phyloP scores from a whole-genome alignment of 1,140 invertebrate genomes.

The Zaprionus vittiger region DNA sequence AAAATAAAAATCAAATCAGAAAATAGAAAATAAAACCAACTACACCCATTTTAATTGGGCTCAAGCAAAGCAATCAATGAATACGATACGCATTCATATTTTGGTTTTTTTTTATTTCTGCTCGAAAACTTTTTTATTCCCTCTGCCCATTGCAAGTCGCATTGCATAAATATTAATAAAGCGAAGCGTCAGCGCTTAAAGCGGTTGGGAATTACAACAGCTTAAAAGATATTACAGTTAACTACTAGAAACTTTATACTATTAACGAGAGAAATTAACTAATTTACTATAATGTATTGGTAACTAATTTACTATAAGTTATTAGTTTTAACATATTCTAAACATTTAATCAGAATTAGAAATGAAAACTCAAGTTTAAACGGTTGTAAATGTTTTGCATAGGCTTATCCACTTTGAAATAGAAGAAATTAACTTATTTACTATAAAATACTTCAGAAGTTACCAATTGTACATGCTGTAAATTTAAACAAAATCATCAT shows the following conservation, averaged over 20 bases:
- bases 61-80: slow-evolving; percentile 45
- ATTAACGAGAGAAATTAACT: no score
- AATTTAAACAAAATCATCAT: no score
- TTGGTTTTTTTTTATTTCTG: slow-evolving; percentile 17
- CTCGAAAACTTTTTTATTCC: slow-evolving; percentile 15
- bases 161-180: slow-evolving; percentile 19
- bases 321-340: no score
- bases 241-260: no score
- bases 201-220: not conserved
- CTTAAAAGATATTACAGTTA: not conserved
- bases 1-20: not conserved
- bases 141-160: not conserved
- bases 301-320: no score
- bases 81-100: slow-evolving; percentile 38
- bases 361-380: no score
- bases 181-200: not conserved
- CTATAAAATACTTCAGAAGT: not conserved
- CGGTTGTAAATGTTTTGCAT: no score
- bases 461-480: not conserved
- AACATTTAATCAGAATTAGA: no score
- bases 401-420: no score
- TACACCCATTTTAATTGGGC: slow-evolving; percentile 30
- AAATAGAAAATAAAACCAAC: not conserved
- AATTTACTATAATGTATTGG: no score
- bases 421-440: no score